These are phyloP conservation scores for Sipha maydis DNA, from an alignment of 2,888 invertebrate species.

Conservation along the genomic window DNA sequence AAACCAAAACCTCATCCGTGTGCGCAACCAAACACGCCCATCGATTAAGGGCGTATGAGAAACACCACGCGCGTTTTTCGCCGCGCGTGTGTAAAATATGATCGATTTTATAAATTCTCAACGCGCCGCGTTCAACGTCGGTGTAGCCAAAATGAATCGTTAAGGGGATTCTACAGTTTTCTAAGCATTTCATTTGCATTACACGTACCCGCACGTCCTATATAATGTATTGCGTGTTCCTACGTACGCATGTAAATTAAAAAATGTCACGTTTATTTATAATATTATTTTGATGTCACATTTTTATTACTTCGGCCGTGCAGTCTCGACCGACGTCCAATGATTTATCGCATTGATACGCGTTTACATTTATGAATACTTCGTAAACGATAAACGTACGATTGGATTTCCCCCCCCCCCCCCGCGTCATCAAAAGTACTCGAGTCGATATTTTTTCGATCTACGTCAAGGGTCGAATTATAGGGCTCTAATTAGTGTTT, in stretches of 20 bases:
- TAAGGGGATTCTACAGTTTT: background rate
- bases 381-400: no score
- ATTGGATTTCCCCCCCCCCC: no score
- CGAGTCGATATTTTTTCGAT: background rate
- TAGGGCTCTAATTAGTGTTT: background rate
- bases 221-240: background rate
- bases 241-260: background rate
- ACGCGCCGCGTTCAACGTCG: background rate
- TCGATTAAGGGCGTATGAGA: constrained; percentile 19
- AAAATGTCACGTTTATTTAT: background rate
- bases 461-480: background rate
- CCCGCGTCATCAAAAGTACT: background rate
- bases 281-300: background rate
- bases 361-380: no score
- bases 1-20: background rate
- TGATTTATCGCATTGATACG: no score
- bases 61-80: background rate
- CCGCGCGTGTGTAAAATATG: background rate
- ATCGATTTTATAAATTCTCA: background rate
- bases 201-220: background rate
- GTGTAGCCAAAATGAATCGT: constrained; percentile 1
- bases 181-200: background rate
- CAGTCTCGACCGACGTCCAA: no score
- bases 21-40: background rate
- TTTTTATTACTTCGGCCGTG: background rate